phyloP scores from a whole-genome alignment of 2,888 invertebrate species.

The Mythimna vitellina region DNA sequence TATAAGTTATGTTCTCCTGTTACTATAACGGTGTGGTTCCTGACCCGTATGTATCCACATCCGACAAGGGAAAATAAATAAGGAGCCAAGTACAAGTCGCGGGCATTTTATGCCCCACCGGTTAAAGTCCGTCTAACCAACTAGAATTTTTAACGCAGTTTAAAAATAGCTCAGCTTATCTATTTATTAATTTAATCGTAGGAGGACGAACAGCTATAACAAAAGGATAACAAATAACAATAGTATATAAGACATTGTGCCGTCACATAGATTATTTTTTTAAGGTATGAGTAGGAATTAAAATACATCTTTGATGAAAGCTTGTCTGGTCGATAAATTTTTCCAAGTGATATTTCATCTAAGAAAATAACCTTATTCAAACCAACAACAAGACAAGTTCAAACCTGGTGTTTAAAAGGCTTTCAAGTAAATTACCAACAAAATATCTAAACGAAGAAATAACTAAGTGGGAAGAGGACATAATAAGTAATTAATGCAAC shows the following conservation, averaged over 20 bases:
- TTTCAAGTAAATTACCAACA: too few species aligned
- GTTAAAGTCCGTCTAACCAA: conserved; percentile 19
- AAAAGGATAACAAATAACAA: too few species aligned
- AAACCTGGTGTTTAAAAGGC: too few species aligned
- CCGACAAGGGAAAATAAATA: conserved; percentile 34
- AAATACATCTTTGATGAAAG: too few species aligned
- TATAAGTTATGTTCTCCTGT: not conserved
- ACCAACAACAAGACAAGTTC: too few species aligned
- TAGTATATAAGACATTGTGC: too few species aligned
- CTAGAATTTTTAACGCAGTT: conserved; percentile 27
- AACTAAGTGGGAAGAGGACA: not conserved
- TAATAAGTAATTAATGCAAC: too few species aligned
- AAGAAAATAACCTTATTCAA: too few species aligned
- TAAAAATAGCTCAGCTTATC: conserved; percentile 15
- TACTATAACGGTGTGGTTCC: not conserved
- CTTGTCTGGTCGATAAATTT: too few species aligned
- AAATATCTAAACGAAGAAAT: not conserved
- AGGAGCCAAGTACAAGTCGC: conserved; percentile 34
- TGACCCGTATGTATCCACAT: conserved; percentile 32
- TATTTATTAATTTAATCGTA: not conserved
- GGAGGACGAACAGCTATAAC: too few species aligned
- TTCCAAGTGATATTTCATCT: too few species aligned
- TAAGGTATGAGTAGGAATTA: not conserved
- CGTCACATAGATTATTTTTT: conserved; percentile 1
- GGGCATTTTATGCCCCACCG: conserved; percentile 20